Evolutionary conservation across 2,797 vertebrate species (phyloP).

Genomic region (Myotis daubentonii): DNA sequence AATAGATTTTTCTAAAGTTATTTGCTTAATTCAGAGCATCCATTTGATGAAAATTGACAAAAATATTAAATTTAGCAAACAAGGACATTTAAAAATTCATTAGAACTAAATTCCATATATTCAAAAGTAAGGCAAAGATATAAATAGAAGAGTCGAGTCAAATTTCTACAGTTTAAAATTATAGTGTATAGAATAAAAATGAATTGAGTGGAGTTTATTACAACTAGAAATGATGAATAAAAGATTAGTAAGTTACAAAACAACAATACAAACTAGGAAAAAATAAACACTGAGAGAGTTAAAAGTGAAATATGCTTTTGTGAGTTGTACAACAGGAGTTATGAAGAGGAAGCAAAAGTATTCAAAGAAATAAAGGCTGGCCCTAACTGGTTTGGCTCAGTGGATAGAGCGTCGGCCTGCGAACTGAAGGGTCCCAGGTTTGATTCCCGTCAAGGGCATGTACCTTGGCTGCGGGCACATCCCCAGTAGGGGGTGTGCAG

Average conservation of each 20-base stretch:
- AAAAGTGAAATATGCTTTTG: not conserved
- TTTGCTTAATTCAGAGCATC: not conserved
- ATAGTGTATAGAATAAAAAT: not conserved
- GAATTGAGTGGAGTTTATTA: not conserved
- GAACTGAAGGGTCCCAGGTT: too few relatives aligned
- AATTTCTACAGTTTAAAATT: not conserved
- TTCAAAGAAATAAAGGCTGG: not conserved
- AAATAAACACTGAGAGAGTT: not conserved
- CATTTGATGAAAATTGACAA: not conserved
- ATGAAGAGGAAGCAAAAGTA: not conserved
- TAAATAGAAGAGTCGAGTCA: not conserved
- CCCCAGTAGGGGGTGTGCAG: too few relatives aligned
- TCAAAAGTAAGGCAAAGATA: not conserved
- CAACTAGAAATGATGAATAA: not conserved
- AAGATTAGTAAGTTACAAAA: not conserved
- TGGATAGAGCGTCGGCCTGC: too few relatives aligned
- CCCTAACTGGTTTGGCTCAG: too few relatives aligned
- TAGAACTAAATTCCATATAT: not conserved
- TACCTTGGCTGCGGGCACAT: too few relatives aligned
- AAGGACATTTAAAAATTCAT: not conserved
- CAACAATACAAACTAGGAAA: not conserved
- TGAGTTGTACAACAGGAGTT: not conserved
- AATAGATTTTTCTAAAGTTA: not conserved
- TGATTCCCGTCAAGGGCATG: too few relatives aligned
- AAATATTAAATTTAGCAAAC: not conserved